Conservation (phyloP, 2,888 invertebrate genomes). For the Silvanus unidentatus region DNA sequence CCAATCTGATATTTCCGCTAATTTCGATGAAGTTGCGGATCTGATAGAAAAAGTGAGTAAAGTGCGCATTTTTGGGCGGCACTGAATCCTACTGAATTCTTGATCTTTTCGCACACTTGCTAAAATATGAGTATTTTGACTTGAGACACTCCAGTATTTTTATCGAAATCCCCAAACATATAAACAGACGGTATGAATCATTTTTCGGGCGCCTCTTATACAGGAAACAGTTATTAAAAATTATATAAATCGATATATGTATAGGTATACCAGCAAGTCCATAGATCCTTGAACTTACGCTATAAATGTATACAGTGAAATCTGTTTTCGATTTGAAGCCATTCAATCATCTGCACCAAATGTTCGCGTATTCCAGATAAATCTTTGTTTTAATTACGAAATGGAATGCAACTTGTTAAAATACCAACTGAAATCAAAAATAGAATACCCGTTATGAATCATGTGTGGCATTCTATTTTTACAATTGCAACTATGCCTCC, state of each 20-base stretch:
- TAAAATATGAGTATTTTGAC: background rate
- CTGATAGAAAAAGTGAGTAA: constrained; percentile 62
- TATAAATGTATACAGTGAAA: too few relatives aligned
- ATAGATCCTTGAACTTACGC: too few relatives aligned
- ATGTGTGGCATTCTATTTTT: constrained; percentile 2
- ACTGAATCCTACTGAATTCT: background rate
- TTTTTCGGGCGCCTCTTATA: too few relatives aligned
- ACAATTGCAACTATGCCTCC: background rate
- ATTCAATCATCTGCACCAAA: too few relatives aligned
- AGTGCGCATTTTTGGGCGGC: background rate
- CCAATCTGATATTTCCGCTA: constrained; percentile 62
- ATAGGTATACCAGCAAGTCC: too few relatives aligned
- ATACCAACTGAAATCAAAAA: background rate
- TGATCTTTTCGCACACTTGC: background rate
- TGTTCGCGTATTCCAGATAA: too few relatives aligned
- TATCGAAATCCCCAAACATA: too few relatives aligned
- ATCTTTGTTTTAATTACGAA: too few relatives aligned
- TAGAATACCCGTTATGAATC: background rate
- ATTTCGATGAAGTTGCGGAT: constrained; percentile 74
- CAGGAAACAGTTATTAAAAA: too few relatives aligned
- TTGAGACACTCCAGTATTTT: background rate
- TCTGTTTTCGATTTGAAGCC: too few relatives aligned
- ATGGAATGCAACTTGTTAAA: constrained; percentile 2
- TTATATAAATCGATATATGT: too few relatives aligned
- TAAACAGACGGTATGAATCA: too few relatives aligned